Base-by-base conservation (phyloP, 2,113 vertebrate species). In the Synchiropus splendidus region DNA sequence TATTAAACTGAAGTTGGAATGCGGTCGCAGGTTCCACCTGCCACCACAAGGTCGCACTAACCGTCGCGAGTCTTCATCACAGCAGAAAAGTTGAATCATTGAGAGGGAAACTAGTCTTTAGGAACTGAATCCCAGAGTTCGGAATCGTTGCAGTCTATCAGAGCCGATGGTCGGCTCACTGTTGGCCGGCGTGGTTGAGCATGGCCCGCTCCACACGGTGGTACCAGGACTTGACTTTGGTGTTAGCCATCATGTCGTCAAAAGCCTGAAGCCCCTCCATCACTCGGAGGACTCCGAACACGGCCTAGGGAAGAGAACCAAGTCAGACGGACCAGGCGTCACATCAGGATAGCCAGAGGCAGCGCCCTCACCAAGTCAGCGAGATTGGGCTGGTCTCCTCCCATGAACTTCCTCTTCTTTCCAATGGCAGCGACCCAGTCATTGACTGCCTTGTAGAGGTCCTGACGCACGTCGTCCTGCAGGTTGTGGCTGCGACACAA, bases 211-310 rank as follows among this genome's bases (percentile, higher is more conserved):
- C 87, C 89, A 98, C 82, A 33, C 85, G 85, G 17, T 60, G 59
- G 78, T 99, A 99, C 95, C 95, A 99, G 45, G 70, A 61, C 36
- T 88, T 85, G 54, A 97, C 85, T 52, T 70, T 91, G 21, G 92
- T 90, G 73, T 97, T 89, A 9, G 30, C 52, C 89, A 98, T 95
- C 88, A 99, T 87, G 78, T 99, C 94, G 0, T 92, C 81, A 4
- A 94, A 98, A 6, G 95, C 88, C 78, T 94, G 78, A 59, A 98
- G 82, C 1, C 92, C 94, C 45, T 97, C 93, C 94, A 94, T 99
- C 37, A 98, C 95, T 0, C 90, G 77, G n/a, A 99, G 88, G 6
- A 99, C 88, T 0, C 95, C 94, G 0, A 89, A 98, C 52, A 98
- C 95, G 0, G 92, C 91, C 95, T 99, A 6, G 12, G 21, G 21